Evolutionary conservation across 2,888 invertebrate species (phyloP), one percentile per base, ranked within the genome.

Genomic region (Diaphora mendica): DNA sequence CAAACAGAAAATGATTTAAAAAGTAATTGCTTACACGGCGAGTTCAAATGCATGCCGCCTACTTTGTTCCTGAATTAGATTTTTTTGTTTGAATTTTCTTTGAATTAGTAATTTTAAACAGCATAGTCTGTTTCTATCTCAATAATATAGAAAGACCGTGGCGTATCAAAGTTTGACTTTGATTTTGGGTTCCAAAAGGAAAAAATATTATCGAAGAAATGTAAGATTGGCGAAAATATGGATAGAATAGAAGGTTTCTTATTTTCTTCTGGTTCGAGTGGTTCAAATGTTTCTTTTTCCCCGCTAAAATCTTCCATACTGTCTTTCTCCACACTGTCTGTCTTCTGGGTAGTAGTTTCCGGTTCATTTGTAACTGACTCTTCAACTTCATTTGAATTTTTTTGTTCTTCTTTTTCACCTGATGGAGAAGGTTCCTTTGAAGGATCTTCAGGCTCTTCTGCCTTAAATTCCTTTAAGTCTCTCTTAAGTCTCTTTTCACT

Each of bases 321-420:
- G 1, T 62, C 17, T 30, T 62, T 62, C 30, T 26, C 59, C 4
- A 3, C 26, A 26, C 26, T 62, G 15, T 62, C 26, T 13, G 13
- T 11, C 26, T 62, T 2, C 30, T 5, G 3, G 26, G 59, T 26
- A 3, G 26, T 62, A 26, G 62, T 62, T 30, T 62, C 62, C 13
- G 64, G 35, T 20, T 48, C 20, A 44, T 39, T 7, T 59, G 4
- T 15, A 2, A 48, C 26, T 48, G 44, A 3, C 2, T 68, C 51
- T 15, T 55, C 48, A 9, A 26, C 23, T 35, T 75, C 72, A 33
- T 68, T 73, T 20, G 73, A 65, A 69, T 77, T 74, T 48, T 44
- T 48, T 30, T 44, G 44, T 62, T 26, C 30, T 30, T 62, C 26
- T 30, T 3, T 3, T 30, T 26, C 59, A 26, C 30, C 30, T 62